Percentiles rank a stretch among this genome's conserved stretches.
phyloP scores from a whole-genome alignment of 2,888 invertebrate genomes.

The Colostygia pectinataria region DNA sequence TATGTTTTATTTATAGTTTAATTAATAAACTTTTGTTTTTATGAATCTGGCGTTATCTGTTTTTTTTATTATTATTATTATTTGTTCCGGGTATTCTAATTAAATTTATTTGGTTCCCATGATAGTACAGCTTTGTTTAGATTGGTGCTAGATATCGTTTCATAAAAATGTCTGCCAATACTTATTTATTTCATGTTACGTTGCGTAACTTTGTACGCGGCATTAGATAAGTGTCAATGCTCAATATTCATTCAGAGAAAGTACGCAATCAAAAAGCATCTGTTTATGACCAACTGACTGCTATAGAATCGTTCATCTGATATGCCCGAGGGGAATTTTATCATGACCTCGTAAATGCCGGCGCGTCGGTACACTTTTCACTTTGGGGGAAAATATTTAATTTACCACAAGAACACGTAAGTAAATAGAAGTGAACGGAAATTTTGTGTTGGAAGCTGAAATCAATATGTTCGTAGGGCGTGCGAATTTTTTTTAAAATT shows the following conservation, averaged over 20 bases:
- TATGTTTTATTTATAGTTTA: no score
- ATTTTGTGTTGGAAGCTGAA: not conserved
- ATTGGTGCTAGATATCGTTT: no score
- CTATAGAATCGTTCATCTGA: not conserved
- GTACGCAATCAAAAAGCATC: not conserved
- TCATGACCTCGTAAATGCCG: slow-evolving; percentile 14
- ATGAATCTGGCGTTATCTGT: no score
- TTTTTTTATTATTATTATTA: no score
- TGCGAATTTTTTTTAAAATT: not conserved
- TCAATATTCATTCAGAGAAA: not conserved
- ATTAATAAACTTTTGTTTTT: no score
- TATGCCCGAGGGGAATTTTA: slow-evolving; percentile 7
- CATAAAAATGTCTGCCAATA: no score
- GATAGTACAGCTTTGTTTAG: no score
- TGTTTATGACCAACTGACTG: slow-evolving; percentile 7
- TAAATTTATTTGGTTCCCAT: no score
- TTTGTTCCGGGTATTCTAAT: no score
- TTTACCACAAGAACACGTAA: slow-evolving; percentile 2
- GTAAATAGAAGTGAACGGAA: slow-evolving; percentile 12
- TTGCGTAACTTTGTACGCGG: no score
- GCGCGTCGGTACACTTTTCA: slow-evolving; percentile 2
- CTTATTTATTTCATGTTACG: no score
- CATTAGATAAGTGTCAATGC: no score
- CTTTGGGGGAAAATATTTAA: slow-evolving; percentile 7
- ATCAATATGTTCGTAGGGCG: not conserved